These are phyloP conservation scores for Netelia melanura DNA, from an alignment of 2,888 invertebrate species.

Conservation along the genomic window DNA sequence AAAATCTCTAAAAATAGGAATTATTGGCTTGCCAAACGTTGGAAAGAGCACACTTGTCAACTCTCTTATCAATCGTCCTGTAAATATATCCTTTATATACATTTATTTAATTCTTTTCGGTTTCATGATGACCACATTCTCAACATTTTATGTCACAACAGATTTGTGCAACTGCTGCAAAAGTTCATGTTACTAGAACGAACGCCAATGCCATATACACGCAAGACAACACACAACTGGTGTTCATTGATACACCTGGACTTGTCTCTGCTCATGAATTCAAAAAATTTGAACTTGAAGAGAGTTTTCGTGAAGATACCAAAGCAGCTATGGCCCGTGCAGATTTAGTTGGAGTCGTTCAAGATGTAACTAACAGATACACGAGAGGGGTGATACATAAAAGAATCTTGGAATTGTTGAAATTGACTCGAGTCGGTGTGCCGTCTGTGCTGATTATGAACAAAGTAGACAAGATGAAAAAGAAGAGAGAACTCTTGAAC, in stretches of 20 bases:
- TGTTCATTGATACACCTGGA: constrained; percentile 98
- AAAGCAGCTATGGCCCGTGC: constrained; percentile 89
- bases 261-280: constrained; percentile 90
- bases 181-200: constrained; percentile 95
- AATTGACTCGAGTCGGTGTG: constrained; percentile 83
- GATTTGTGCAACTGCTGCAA: constrained; percentile 96
- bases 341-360: constrained; percentile 93
- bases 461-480: constrained; percentile 92
- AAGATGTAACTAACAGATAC: constrained; percentile 92
- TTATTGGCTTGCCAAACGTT: constrained; percentile 97
- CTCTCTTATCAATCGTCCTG: constrained; percentile 91
- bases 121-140: too few species aligned
- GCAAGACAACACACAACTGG: constrained; percentile 92
- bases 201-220: constrained; percentile 91
- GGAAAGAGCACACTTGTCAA: constrained; percentile 99
- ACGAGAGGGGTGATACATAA: constrained; percentile 89
- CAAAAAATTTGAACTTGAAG: constrained; percentile 87
- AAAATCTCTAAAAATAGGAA: constrained; percentile 85
- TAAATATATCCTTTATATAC: constrained; percentile 82
- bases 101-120: not conserved
- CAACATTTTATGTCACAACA: constrained; percentile 80
- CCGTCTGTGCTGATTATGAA: constrained; percentile 94
- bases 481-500: constrained; percentile 88
- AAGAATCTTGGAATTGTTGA: constrained; percentile 90
- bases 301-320: constrained; percentile 87